Base-by-base conservation (phyloP, 2,113 vertebrate species). In the Oxyruncus cristatus region DNA sequence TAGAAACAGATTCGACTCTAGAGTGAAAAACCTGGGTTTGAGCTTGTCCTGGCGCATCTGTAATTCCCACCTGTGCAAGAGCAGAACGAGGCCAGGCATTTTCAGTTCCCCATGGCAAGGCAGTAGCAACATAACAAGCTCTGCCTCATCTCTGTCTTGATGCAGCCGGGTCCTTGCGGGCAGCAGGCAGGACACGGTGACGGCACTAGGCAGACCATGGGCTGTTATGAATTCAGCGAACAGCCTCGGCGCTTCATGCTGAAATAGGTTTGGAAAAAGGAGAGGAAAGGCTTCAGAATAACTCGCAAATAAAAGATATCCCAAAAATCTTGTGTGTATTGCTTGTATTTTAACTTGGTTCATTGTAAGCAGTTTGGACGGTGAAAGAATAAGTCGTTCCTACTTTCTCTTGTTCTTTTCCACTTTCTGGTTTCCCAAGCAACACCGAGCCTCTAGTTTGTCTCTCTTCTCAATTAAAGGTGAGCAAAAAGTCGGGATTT, bases 171-270 rank as follows among this genome's bases (percentile, higher is more conserved):
- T 87, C 59, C 50, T 61, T 13, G 41, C 1, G 3, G 65, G 35
- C 1, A 0, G 42, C 50, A 19, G 52, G 68, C 35, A 53, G 46
- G 53, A 52, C 9, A 8, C 0, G 0, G 21, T 6, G 82, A 24
- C 5, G 15, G 87, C 26, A 32, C n/a, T 14, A 49, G n/a, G 3
- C 65, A 70, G 50, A 44, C 27, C 42, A 7, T 2, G n/a, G 49
- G 3, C 23, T 28, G 53, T 30, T 26, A 6, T 4, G 44, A 32
- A 73, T 47, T 14, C 53, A 28, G 5, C 14, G n/a, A 89, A 27
- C 5, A 70, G 42, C 67, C 67, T 7, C 9, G 33, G n/a, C 35
- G 7, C n/a, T 80, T 66, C 59, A 2, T 18, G 49, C 32, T 62
- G 65, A 62, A 68, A 56, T 1, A 22, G 5, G 23, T 23, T 30